phyloP scores from a whole-genome alignment of 2,113 vertebrate genomes.

The Lepus europaeus region DNA sequence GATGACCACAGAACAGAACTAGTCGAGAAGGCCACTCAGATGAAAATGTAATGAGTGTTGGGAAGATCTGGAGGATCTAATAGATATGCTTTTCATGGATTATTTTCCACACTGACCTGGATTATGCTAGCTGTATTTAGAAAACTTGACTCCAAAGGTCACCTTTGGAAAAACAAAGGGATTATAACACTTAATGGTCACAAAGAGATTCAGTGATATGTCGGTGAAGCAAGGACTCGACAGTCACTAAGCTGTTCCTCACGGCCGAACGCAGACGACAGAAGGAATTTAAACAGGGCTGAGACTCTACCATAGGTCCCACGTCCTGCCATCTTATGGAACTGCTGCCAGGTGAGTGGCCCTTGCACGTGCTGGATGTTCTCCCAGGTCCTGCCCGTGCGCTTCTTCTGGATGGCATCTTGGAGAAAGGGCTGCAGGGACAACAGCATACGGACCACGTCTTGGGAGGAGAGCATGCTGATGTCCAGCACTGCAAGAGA shows the following conservation, averaged over 20 bases:
- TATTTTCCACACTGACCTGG: not conserved
- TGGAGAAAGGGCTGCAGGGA: conserved; percentile 98
- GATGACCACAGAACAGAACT: not conserved
- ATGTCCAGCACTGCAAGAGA: conserved; percentile 92
- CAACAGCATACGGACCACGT: conserved; percentile 97
- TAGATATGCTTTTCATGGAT: not conserved
- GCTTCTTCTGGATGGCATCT: conserved; percentile 98
- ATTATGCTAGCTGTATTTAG: not conserved
- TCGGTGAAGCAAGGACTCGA: not conserved
- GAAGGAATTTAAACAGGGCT: rapidly evolving
- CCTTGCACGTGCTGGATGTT: conserved; percentile 99
- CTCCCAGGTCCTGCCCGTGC: conserved; percentile 98
- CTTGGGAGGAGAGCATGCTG: conserved; percentile 97
- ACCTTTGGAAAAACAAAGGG: conserved; percentile 13
- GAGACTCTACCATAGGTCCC: conserved; percentile 94
- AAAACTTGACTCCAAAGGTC: conserved; percentile 25
- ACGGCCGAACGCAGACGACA: rapidly evolving
- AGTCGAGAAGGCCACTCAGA: not conserved
- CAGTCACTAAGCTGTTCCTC: no score
- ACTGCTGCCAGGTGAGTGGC: conserved; percentile 99
- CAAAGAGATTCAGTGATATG: not conserved
- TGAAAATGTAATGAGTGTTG: not conserved
- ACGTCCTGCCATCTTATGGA: conserved; percentile 98
- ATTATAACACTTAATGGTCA: not conserved
- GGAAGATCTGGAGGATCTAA: not conserved